Evolutionary conservation across 2,113 vertebrate species (phyloP).

Genomic region (Grammomys dolichurus): DNA sequence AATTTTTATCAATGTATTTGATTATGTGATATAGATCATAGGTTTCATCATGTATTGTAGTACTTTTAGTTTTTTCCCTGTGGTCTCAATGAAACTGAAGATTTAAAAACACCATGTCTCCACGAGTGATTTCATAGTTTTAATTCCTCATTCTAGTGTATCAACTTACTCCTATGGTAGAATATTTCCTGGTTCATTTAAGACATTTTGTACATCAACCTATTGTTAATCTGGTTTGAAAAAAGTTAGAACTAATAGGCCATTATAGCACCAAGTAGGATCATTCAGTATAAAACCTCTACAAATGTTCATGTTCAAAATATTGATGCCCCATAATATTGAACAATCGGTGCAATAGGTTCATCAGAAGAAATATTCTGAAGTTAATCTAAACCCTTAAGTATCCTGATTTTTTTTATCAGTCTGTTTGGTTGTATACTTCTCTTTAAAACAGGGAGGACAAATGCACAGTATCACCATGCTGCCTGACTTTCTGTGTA

Average conservation of each 20-base stretch:
- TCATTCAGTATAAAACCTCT: neutral
- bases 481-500: neutral
- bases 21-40: neutral
- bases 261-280: neutral
- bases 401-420: neutral
- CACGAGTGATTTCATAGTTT: neutral
- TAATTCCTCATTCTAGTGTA: conserved; percentile 23
- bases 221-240: conserved; percentile 36
- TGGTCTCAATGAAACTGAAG: conserved; percentile 31
- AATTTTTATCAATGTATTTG: neutral
- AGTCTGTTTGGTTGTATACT: conserved; percentile 14
- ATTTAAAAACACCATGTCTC: conserved; percentile 17
- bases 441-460: neutral
- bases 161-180: conserved; percentile 30
- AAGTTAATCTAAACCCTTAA: neutral
- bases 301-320: conserved; percentile 34
- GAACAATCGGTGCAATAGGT: neutral
- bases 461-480: neutral
- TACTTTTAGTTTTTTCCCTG: neutral
- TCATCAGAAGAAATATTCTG: neutral
- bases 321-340: conserved; percentile 42
- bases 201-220: conserved; percentile 49
- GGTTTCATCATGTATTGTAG: neutral
- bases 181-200: conserved; percentile 44
- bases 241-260: conserved; percentile 37